Conservation (phyloP, 37 sponge, comb jelly and placozoan genomes). For the Ephydatia muelleri region DNA sequence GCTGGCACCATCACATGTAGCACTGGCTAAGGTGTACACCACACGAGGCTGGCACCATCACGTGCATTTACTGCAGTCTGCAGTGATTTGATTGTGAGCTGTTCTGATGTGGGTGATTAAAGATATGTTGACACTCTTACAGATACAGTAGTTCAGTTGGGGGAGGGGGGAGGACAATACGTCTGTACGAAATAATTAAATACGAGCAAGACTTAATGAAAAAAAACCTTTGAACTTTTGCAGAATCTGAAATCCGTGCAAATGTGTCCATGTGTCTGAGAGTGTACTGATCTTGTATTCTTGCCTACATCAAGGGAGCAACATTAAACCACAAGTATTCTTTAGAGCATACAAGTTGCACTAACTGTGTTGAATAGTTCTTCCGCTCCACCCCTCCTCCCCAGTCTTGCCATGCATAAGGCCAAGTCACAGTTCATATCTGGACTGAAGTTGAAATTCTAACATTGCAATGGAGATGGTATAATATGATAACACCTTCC, state of each 20-base stretch:
- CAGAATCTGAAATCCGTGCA: constrained; percentile 13
- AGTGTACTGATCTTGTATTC: constrained; percentile 32
- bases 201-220: constrained; percentile 3
- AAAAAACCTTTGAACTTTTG: constrained; percentile 6
- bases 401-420: constrained; percentile 38
- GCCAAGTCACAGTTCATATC: constrained; percentile 43
- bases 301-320: constrained; percentile 1
- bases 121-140: neutral
- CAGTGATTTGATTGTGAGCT: too few relatives aligned
- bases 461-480: neutral
- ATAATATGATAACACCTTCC: neutral
- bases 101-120: too few relatives aligned
- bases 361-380: constrained; percentile 39
- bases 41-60: too few relatives aligned
- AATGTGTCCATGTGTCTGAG: constrained; percentile 55
- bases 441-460: constrained; percentile 22
- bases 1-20: too few relatives aligned
- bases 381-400: constrained; percentile 15
- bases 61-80: too few relatives aligned
- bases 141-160: neutral
- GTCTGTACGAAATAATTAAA: neutral
- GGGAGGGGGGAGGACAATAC: neutral
- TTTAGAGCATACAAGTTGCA: neutral
- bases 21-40: too few relatives aligned
- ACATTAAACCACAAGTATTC: neutral